Base-by-base conservation (phyloP, 2,113 vertebrate genomes). In the Hemichromis elongatus region DNA sequence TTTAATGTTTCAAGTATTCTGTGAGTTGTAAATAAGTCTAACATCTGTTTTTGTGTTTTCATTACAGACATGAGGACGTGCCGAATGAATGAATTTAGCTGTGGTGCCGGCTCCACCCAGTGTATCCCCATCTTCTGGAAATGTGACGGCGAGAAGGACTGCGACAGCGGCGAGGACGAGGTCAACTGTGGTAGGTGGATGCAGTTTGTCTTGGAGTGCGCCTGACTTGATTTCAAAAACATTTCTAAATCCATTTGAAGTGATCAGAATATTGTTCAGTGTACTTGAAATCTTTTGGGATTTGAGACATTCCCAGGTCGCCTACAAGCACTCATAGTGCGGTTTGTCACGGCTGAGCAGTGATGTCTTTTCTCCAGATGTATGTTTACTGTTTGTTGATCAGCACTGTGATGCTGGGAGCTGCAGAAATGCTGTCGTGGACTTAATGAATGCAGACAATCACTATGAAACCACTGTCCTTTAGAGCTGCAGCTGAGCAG, bases 101-200 rank as follows among this genome's bases (percentile, higher is more conserved):
- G 99, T 91, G 98, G 98, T 5, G 94, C 96, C 11, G 97, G 95
- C 55, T 97, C 98, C 87, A 97, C 96, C 40, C 97, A 98, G 89
- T 99, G 99, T 83, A 97, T 99, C 92, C 98, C 99, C 13, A 79
- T 96, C 68, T 98, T 97, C 95, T 99, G 99, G 99, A 97, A 98
- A 83, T 99, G 99, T 91, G 99, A 99, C 88, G 97, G 98, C 77
- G 98, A 99, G 94, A 97, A 93, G 90, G 99, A 99, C 95, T 99
- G 99, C 91, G 97, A 97, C 95, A 97, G 96, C 86, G 98, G 96
- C 83, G 97, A 97, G 94, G 99, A 99, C 86, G 99, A 99, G 94
- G 92, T 97, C 82, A 97, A 96, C 95, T 99, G 99, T 96, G 97
- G 99, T 99, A 96, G 94, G 98, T 95, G 59, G 33, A 55, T 4